These are phyloP conservation scores for Pogoniulus pusillus DNA, from an alignment of 2,797 vertebrate genomes.

Conservation along the genomic window DNA sequence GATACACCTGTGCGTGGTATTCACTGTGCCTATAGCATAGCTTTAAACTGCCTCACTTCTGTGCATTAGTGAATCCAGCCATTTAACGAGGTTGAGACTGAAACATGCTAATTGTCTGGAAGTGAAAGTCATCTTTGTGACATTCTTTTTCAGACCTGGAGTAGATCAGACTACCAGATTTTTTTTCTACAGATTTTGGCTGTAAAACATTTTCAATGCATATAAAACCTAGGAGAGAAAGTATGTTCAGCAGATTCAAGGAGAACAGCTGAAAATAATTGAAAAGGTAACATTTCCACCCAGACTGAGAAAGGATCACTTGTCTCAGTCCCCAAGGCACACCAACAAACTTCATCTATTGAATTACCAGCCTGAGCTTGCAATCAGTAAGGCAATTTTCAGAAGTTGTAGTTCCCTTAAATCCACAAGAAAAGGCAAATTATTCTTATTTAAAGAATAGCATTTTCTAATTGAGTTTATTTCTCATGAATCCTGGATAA, in stretches of 20 bases:
- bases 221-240: background rate
- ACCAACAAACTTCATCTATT: background rate
- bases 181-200: background rate
- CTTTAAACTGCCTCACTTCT: background rate
- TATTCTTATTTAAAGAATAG: background rate
- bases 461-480: constrained; percentile 28
- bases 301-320: background rate
- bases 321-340: background rate
- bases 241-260: background rate
- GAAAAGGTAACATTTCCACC: background rate
- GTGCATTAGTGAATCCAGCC: background rate
- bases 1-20: background rate
- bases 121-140: background rate
- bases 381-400: constrained; percentile 7
- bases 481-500: background rate
- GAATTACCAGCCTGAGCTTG: background rate
- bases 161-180: accelerated
- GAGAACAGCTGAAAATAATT: background rate
- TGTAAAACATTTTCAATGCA: background rate
- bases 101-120: background rate
- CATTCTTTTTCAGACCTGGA: background rate
- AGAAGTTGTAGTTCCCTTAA: background rate
- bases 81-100: background rate
- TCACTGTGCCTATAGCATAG: background rate
- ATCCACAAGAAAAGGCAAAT: background rate